Conservation (phyloP, 2,888 invertebrate genomes). For the Campoplex capitator region DNA sequence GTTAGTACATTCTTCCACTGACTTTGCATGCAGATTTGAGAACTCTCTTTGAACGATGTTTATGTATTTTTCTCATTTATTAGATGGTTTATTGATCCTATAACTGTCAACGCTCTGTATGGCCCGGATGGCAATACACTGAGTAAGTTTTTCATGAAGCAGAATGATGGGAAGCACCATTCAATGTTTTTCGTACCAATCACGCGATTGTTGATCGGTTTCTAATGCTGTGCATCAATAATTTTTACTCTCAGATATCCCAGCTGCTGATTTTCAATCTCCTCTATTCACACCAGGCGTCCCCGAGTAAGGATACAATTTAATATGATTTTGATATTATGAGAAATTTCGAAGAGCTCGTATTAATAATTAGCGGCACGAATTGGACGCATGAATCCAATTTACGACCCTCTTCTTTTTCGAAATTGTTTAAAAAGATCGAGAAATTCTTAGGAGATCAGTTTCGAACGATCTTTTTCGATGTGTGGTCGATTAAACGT, state of each 20-base stretch:
- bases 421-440: too few species aligned
- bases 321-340: neutral
- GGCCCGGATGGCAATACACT: slow-evolving; percentile 81
- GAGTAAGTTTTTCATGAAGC: slow-evolving; percentile 46
- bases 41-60: neutral
- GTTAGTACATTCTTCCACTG: slow-evolving; percentile 17
- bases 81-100: slow-evolving; percentile 56
- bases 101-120: slow-evolving; percentile 67
- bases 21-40: neutral
- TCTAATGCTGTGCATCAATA: too few species aligned
- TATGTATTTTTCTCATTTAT: slow-evolving; percentile 2
- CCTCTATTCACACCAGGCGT: slow-evolving; percentile 67
- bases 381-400: too few species aligned
- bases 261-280: slow-evolving; percentile 69
- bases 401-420: too few species aligned
- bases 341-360: too few species aligned
- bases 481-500: too few species aligned
- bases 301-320: slow-evolving; percentile 75
- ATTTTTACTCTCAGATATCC: slow-evolving; percentile 50
- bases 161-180: neutral
- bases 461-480: too few species aligned
- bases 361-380: too few species aligned
- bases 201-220: neutral
- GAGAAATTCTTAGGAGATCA: too few species aligned
- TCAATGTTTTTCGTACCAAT: neutral